Conservation (phyloP, 2,797 vertebrate species). For the Myripristis jacobus region DNA sequence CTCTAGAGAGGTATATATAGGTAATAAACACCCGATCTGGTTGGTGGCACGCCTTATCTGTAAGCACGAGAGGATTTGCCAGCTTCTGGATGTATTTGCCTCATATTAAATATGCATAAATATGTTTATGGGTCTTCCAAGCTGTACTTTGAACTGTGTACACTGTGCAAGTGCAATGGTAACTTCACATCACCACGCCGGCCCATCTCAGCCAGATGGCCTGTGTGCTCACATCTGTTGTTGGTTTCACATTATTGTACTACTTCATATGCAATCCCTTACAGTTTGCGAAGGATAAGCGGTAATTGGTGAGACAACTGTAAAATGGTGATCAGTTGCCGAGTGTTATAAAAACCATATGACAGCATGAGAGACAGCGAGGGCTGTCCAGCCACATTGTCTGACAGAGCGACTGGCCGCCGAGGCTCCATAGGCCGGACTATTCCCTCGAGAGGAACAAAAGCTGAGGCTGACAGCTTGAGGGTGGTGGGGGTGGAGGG, state of each 20-base stretch:
- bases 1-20: neutral
- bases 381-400: slow-evolving; percentile 44
- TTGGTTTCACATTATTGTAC: slow-evolving; percentile 64
- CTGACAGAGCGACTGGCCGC: slow-evolving; percentile 50
- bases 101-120: slow-evolving; percentile 17
- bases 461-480: slow-evolving; percentile 44
- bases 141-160: neutral
- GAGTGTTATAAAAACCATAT: slow-evolving; percentile 65
- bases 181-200: slow-evolving; percentile 39
- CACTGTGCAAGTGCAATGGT: slow-evolving; percentile 22
- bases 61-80: slow-evolving; percentile 2
- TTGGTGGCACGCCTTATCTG: neutral
- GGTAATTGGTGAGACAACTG: slow-evolving; percentile 70
- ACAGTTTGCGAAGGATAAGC: slow-evolving; percentile 54
- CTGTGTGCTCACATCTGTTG: slow-evolving; percentile 71
- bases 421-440: slow-evolving; percentile 45
- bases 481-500: slow-evolving; percentile 30
- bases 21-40: neutral
- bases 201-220: slow-evolving; percentile 36
- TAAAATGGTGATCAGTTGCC: slow-evolving; percentile 70
- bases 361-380: slow-evolving; percentile 37
- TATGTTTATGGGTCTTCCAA: slow-evolving; percentile 2
- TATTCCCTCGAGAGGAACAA: slow-evolving; percentile 18
- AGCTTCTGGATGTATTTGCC: slow-evolving; percentile 16
- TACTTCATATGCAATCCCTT: slow-evolving; percentile 65